These are phyloP conservation scores for Plutella xylostella DNA, from an alignment of 2,888 invertebrate genomes.

Conservation along the genomic window DNA sequence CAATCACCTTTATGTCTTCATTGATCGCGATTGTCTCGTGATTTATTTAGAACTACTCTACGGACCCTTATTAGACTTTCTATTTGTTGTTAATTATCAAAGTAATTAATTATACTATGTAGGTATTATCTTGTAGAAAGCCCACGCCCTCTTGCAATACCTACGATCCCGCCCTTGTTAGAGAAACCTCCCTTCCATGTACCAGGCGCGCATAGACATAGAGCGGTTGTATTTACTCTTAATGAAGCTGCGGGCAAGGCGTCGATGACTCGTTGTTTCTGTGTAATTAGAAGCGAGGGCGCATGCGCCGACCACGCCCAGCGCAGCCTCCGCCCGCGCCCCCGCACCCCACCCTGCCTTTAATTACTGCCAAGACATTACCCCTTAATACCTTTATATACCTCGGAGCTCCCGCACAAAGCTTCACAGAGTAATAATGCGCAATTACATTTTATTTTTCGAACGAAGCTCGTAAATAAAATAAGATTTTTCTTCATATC, in stretches of 20 bases:
- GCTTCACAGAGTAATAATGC: not conserved
- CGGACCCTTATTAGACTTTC: too few species aligned
- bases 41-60: too few species aligned
- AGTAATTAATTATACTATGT: too few species aligned
- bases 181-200: conserved; percentile 4
- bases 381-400: conserved; percentile 55
- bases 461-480: not conserved
- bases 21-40: too few species aligned
- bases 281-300: conserved; percentile 53
- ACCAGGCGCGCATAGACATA: conserved; percentile 4
- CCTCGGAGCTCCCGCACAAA: conserved; percentile 12
- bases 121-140: too few species aligned
- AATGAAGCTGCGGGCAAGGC: conserved; percentile 56
- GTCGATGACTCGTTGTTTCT: conserved; percentile 56
- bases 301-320: conserved; percentile 66
- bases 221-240: conserved; percentile 21
- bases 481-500: conserved; percentile 6
- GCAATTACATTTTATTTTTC: conserved; percentile 5
- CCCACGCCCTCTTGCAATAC: conserved; percentile 17
- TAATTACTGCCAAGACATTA: conserved; percentile 67
- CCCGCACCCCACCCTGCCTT: conserved; percentile 27
- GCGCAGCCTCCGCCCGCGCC: conserved; percentile 49
- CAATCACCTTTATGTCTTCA: too few species aligned
- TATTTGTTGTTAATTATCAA: too few species aligned
- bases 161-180: conserved; percentile 13